A percentile compares a stretch with the other conserved stretches of the same genome.
phyloP scores from a whole-genome alignment of 1,140 invertebrate genomes.

The Philopotamus ludificatus region DNA sequence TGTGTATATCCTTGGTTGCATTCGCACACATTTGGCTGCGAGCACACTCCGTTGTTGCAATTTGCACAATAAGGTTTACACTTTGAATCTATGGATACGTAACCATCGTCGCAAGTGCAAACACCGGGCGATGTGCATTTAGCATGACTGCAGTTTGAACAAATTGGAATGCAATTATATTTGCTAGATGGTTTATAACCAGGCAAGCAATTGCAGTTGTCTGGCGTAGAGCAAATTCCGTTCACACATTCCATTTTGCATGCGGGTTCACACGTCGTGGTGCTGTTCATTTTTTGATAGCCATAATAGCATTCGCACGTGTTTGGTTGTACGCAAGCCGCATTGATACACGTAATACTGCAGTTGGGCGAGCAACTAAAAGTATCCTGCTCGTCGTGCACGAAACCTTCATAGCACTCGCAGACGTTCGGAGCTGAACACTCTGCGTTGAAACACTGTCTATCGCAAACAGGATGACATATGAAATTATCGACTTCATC shows the following conservation, averaged over 20 bases:
- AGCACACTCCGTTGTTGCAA: conserved; percentile 53
- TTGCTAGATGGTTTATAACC: conserved; percentile 47
- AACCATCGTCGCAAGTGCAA: conserved; percentile 3
- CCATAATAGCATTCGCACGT: conserved; percentile 41
- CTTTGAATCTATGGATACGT: conserved; percentile 40
- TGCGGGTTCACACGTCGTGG: conserved; percentile 27
- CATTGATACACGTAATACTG: conserved; percentile 35
- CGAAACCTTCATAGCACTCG: conserved; percentile 30
- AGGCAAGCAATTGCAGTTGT: conserved; percentile 1
- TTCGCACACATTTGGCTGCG: conserved; percentile 47
- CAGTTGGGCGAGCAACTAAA: conserved; percentile 41
- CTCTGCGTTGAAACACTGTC: conserved; percentile 31
- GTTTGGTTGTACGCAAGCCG: conserved; percentile 40
- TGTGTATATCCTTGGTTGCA: conserved; percentile 48
- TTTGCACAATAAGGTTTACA: conserved; percentile 51
- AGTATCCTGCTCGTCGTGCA: neutral
- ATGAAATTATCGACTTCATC: neutral
- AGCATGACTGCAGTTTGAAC: conserved; percentile 55
- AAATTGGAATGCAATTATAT: conserved; percentile 53
- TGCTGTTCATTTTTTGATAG: conserved; percentile 17
- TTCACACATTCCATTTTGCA: conserved; percentile 4
- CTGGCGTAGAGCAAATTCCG: conserved; percentile 21
- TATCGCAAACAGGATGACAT: conserved; percentile 44
- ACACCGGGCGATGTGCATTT: conserved; percentile 48
- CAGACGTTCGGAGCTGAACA: conserved; percentile 42